Evolutionary conservation across 2,888 invertebrate species (phyloP).

Genomic region (Chrysomela aeneicollis): DNA sequence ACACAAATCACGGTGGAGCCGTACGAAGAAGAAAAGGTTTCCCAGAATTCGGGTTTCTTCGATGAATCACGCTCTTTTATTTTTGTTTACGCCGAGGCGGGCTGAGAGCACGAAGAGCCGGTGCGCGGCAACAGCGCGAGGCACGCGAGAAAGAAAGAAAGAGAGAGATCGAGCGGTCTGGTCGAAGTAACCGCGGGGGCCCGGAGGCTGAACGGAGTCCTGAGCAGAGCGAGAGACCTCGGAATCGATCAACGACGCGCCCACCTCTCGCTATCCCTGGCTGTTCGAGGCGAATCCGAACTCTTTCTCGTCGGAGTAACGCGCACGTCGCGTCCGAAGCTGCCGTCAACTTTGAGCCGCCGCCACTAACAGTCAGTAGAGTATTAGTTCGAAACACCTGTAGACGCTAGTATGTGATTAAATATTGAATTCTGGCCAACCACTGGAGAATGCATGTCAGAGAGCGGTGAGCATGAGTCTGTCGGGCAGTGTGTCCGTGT

Average conservation of each 20-base stretch:
- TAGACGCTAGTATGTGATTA: constrained; percentile 63
- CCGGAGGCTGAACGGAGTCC: constrained; percentile 71
- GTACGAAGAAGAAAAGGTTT: not conserved
- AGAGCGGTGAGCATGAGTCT: constrained; percentile 54
- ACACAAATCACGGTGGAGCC: not conserved
- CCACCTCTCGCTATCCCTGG: constrained; percentile 46
- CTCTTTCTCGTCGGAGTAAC: constrained; percentile 36
- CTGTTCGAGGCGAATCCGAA: constrained; percentile 35
- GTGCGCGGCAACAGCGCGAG: constrained; percentile 20
- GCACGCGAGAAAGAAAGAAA: constrained; percentile 46
- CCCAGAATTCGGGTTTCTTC: constrained; percentile 3
- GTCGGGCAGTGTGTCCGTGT: constrained; percentile 55
- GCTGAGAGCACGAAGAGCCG: not conserved
- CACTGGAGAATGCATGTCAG: constrained; percentile 53
- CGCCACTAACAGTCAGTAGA: constrained; percentile 62
- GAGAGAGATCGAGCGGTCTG: constrained; percentile 59
- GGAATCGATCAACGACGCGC: constrained; percentile 51
- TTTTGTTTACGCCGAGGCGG: constrained; percentile 4
- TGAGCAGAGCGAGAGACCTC: constrained; percentile 57
- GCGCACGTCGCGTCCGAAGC: constrained; percentile 46
- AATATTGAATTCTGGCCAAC: constrained; percentile 53
- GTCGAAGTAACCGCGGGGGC: constrained; percentile 66
- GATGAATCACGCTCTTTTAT: constrained; percentile 2
- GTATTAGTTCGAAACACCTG: constrained; percentile 64
- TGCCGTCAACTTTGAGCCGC: constrained; percentile 58